These are phyloP conservation scores for Euschistus heros DNA, from an alignment of 1,140 invertebrate species.

Conservation along the genomic window DNA sequence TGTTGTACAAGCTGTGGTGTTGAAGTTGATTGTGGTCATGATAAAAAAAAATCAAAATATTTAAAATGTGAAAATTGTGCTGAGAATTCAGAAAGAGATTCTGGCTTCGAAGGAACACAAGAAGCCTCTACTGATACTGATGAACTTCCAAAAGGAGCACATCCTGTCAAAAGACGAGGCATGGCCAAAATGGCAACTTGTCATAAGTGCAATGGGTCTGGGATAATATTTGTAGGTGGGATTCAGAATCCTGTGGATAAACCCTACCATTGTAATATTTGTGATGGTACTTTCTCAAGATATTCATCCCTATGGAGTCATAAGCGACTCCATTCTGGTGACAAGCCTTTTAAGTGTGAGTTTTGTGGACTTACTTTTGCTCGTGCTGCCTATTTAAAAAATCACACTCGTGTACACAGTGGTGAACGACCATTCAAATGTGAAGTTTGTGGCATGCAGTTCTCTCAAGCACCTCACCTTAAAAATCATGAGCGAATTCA, in stretches of 20 bases:
- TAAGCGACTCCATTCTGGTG: constrained; percentile 71
- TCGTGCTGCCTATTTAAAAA: constrained; percentile 81
- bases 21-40: constrained; percentile 36
- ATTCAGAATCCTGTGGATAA: constrained; percentile 45
- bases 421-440: constrained; percentile 77
- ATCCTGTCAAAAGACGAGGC: constrained; percentile 65
- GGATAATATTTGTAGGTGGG: constrained; percentile 65
- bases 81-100: constrained; percentile 16
- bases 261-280: constrained; percentile 77
- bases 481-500: constrained; percentile 89
- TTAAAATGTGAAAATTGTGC: constrained; percentile 32
- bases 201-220: constrained; percentile 76
- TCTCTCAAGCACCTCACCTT: constrained; percentile 75
- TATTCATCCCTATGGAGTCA: constrained; percentile 79
- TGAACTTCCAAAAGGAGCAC: constrained; percentile 46
- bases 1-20: constrained; percentile 40
- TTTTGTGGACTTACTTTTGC: constrained; percentile 89
- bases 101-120: constrained; percentile 18
- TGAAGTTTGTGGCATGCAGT: constrained; percentile 77
- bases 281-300: constrained; percentile 46
- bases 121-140: constrained; percentile 21
- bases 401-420: constrained; percentile 72
- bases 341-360: constrained; percentile 84
- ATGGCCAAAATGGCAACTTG: constrained; percentile 73
- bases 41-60: constrained; percentile 33